Conservation (phyloP, 1,140 invertebrate genomes). For the Dufourea novaeangliae region DNA sequence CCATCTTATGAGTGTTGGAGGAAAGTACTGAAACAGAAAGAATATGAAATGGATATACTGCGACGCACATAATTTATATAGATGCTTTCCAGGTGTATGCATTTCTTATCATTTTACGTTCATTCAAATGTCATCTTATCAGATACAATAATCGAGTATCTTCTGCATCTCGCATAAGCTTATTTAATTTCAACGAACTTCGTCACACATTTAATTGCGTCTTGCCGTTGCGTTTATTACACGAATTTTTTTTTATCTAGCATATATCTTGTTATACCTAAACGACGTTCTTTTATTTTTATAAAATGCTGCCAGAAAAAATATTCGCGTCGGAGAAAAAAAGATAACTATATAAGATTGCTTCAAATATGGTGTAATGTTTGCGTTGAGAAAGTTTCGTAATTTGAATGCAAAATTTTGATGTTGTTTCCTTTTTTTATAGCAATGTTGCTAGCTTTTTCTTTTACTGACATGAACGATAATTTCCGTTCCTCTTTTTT, state of each 20-base stretch:
- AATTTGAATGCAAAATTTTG: not conserved
- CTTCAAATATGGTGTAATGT: constrained; percentile 30
- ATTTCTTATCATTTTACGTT: constrained; percentile 55
- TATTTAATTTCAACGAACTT: constrained; percentile 47
- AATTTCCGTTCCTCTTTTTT: constrained; percentile 13
- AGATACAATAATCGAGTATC: constrained; percentile 42
- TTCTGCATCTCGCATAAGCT: constrained; percentile 52
- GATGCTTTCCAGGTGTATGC: constrained; percentile 57
- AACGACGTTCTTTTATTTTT: constrained; percentile 18
- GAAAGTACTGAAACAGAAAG: constrained; percentile 26
- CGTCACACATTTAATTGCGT: constrained; percentile 48
- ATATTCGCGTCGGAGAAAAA: constrained; percentile 5
- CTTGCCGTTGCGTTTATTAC: constrained; percentile 56
- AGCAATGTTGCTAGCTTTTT: constrained; percentile 16
- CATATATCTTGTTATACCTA: constrained; percentile 37
- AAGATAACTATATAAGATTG: constrained; percentile 3
- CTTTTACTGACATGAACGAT: constrained; percentile 1
- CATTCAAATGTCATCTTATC: constrained; percentile 43
- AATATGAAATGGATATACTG: constrained; percentile 4
- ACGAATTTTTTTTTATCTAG: constrained; percentile 56
- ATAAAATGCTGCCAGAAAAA: constrained; percentile 26
- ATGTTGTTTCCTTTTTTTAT: not conserved
- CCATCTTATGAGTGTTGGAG: constrained; percentile 64
- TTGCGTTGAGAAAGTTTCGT: not conserved
- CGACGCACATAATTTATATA: constrained; percentile 62